Percentiles rank a stretch among this genome's conserved stretches.
Conservation (phyloP, 2,888 invertebrate genomes). For the Petrophora chlorosata region DNA sequence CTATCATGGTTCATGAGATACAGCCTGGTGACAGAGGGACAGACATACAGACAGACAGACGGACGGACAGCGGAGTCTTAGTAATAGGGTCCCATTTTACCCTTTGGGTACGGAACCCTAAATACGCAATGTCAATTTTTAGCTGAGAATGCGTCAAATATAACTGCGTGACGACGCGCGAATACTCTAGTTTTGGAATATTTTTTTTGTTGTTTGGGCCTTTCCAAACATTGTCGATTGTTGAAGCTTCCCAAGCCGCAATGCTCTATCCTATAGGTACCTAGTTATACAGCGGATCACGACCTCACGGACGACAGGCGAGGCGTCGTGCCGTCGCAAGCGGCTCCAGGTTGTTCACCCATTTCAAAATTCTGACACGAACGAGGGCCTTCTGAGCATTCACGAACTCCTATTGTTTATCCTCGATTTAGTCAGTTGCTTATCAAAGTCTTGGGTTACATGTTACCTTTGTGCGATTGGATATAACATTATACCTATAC, state of each 20-base stretch:
- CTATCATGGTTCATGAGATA: too few species aligned
- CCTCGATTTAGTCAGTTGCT: slow-evolving; percentile 2
- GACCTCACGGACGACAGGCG: slow-evolving; percentile 50
- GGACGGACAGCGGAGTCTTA: not conserved
- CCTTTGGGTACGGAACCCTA: not conserved
- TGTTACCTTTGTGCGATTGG: too few species aligned
- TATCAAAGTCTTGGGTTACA: not conserved
- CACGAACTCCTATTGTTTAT: slow-evolving; percentile 5
- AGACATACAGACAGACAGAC: not conserved
- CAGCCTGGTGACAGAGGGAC: too few species aligned
- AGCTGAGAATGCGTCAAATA: too few species aligned
- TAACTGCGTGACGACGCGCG: too few species aligned
- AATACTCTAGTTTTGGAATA: too few species aligned
- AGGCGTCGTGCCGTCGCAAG: slow-evolving; percentile 38
- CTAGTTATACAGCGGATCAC: slow-evolving; percentile 47
- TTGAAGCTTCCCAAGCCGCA: too few species aligned
- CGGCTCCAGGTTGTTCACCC: slow-evolving; percentile 48
- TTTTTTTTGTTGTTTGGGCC: too few species aligned
- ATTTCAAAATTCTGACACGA: slow-evolving; percentile 35
- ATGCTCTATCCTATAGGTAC: too few species aligned
- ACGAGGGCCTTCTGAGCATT: slow-evolving; percentile 19
- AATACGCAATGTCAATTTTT: not conserved
- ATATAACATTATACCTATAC: too few species aligned
- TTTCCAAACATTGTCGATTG: too few species aligned
- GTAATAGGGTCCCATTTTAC: not conserved